Evolutionary conservation across 2,888 invertebrate species (phyloP), one percentile per base, ranked within the genome.

Genomic region (Autographa gamma): DNA sequence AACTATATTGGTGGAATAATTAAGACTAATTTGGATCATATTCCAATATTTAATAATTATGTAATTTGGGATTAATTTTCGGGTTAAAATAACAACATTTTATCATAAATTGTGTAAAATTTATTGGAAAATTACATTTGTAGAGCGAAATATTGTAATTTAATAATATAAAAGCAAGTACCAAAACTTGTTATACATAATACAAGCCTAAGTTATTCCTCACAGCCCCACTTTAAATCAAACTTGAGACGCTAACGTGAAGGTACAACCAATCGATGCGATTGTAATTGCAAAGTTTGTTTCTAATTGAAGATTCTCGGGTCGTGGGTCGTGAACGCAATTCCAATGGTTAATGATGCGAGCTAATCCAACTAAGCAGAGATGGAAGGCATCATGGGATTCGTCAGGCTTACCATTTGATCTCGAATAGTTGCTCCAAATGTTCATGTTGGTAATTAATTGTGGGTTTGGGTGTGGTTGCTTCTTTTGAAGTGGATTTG

Each of bases 261-360:
- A 78, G 76, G 82, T 75, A 79, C 64, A 60, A 62, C 88, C 88
- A 88, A 90, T 89, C 89, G 89, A 89, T 87, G 87, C 86, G 88
- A 91, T 91, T 91, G 89, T 91, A 93, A 93, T 93, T 92, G 90
- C 91, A 90, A 93, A 92, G 90, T 91, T 83, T 92, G 89, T 86
- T 88, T 92, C 90, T 94, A 94, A 94, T 93, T 93, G 92, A 92
- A 93, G 93, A 92, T 92, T 89, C 90, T 86, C 86, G 88, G 90
- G 89, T 77, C 85, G 79, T 76, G 84, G 79, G 87, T 88, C 89
- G 88, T 89, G 92, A 92, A 91, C 93, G 92, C 92, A 95, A 94
- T 95, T 93, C 92, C 90, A 85, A 88, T 91, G 91, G 93, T 94
- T 94, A 95, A 95, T 95, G 94, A 92, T 88, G 92, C 93, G 93